Base-by-base conservation (phyloP, 2,888 invertebrate species). In the Melieria crassipennis region DNA sequence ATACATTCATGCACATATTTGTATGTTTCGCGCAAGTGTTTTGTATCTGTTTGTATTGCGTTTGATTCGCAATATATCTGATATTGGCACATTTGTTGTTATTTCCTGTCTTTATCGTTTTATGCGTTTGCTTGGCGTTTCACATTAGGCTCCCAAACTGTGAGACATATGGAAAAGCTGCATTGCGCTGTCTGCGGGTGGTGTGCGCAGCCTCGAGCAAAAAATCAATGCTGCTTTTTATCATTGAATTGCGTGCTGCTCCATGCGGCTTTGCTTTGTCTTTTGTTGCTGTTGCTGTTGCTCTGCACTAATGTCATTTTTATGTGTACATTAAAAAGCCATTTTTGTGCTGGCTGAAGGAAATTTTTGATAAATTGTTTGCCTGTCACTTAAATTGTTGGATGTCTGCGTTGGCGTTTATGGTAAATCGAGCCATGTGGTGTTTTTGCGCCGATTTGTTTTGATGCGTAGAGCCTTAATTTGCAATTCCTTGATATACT, bases 171-270 rank as follows among this genome's bases (percentile, higher is more conserved):
- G 30, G 30, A 30, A 30, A 30, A 30, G 30, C 30, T 30, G 30
- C 30, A 30, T 30, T 30, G 30, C 30, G 30, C 30, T 30, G 30
- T 30, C 30, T 30, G 30, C 30, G 30, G 30, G 30, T 30, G 30
- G 30, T 30, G 30, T 30, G 30, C 30, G 30, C 30, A 30, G 30
- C 30, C 30, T 30, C 30, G 30, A 30, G 30, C 30, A 30, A 65
- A 68, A 71, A 75, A 73, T 73, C 72, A 72, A 75, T 75, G 70
- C 60, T 67, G 65, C 7, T 61, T 55, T 70, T 70, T 63, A 61
- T 66, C 55, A 63, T 43, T 16, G 63, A 67, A 55, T 48, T 47
- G 55, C 63, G 50, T 45, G 63, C 70, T 30, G 42, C 13, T 58
- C 57, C 55, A 11, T 42, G 63, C 30, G 42, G 64, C 52, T 65